These are phyloP conservation scores for Choristoneura rosaceana DNA, from an alignment of 2,888 invertebrate genomes.

Conservation along the genomic window DNA sequence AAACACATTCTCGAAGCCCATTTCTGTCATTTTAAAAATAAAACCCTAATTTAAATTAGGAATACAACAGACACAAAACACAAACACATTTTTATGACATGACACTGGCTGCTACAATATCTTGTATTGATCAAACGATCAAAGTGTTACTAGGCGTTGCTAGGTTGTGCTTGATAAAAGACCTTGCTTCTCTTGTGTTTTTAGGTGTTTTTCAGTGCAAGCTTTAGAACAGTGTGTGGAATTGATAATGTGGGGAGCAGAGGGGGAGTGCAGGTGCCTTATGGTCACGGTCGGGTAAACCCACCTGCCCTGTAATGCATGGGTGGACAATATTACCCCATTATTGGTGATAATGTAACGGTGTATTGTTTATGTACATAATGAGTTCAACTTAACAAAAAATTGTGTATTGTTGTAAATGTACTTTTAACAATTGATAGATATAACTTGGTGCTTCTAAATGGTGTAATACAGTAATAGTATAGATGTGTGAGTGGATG, in stretches of 20 bases:
- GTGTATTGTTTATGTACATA: conserved; percentile 51
- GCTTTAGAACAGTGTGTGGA: conserved; percentile 59
- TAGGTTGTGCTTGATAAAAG: conserved; percentile 61
- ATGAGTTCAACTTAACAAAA: conserved; percentile 32
- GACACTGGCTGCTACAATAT: conserved; percentile 61
- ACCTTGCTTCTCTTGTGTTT: conserved; percentile 51
- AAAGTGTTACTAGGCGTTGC: no score
- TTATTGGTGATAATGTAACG: conserved; percentile 48
- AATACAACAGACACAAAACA: conserved; percentile 56
- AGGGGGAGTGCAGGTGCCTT: conserved; percentile 76
- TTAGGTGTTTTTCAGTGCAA: conserved; percentile 57
- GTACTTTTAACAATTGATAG: neutral
- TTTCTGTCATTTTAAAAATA: conserved; percentile 74
- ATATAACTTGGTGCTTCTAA: neutral
- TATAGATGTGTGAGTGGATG: neutral
- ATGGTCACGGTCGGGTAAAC: conserved; percentile 66
- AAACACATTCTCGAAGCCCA: conserved; percentile 83
- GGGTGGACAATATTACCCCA: conserved; percentile 63
- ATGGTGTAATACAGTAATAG: neutral
- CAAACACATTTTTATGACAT: conserved; percentile 68
- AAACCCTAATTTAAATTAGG: conserved; percentile 52
- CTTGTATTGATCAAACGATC: conserved; percentile 82
- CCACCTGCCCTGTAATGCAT: conserved; percentile 78
- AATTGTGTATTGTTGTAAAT: neutral
- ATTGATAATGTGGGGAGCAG: conserved; percentile 58